These are phyloP conservation scores for Corythoichthys intestinalis DNA, from an alignment of 2,113 vertebrate genomes.

Conservation along the genomic window DNA sequence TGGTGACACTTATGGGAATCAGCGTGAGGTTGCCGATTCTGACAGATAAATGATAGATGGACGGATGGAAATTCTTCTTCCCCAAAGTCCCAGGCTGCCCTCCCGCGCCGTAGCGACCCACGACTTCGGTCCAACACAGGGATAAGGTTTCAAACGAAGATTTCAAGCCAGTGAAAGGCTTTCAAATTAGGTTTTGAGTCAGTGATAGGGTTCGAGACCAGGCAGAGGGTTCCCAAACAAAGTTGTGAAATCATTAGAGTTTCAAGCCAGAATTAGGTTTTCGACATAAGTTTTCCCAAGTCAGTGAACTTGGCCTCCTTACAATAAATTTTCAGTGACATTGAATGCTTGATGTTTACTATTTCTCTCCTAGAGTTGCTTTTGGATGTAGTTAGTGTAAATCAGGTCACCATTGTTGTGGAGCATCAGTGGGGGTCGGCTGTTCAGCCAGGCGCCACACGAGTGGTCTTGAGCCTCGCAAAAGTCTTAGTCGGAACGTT, in stretches of 20 bases:
- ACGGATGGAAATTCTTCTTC: neutral
- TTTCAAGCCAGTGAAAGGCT: neutral
- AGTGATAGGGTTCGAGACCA: neutral
- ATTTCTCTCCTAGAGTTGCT: conserved; percentile 34
- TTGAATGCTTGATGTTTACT: neutral
- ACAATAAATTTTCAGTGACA: neutral
- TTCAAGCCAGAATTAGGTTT: neutral
- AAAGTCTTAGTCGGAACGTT: conserved; percentile 50
- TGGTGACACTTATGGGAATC: neutral
- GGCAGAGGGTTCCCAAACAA: neutral
- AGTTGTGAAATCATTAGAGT: neutral
- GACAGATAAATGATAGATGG: conserved; percentile 33
- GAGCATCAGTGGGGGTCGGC: conserved; percentile 6
- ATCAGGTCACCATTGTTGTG: conserved; percentile 56
- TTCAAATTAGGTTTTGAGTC: neutral
- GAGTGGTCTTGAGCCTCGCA: neutral
- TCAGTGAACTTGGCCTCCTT: neutral
- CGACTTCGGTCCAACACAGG: neutral
- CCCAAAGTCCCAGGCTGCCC: conserved; percentile 32
- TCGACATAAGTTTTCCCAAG: neutral
- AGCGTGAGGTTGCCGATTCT: conserved; percentile 16
- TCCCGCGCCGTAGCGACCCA: conserved; percentile 13
- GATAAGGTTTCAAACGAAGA: neutral
- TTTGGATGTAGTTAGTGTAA: conserved; percentile 34
- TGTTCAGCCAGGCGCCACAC: neutral